phyloP scores from a whole-genome alignment of 2,797 vertebrate genomes.

The Calcarius lapponicus region DNA sequence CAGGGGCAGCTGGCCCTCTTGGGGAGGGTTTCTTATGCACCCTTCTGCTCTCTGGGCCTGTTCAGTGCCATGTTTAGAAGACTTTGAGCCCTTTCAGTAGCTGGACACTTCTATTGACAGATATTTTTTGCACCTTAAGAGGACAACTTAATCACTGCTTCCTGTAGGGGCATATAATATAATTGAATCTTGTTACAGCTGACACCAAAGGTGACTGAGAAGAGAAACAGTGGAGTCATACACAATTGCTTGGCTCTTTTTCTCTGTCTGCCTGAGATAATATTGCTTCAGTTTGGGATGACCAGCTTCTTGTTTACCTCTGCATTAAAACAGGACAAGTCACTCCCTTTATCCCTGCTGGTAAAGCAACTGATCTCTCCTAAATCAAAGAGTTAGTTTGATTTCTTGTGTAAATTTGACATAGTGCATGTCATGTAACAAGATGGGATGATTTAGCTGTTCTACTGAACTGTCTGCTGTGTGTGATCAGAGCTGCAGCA shows the following conservation, averaged over 20 bases:
- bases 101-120: neutral
- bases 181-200: neutral
- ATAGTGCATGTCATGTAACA: neutral
- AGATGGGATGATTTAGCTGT: slow-evolving; percentile 4
- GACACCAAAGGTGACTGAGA: neutral
- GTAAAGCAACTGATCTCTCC: neutral
- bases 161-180: neutral
- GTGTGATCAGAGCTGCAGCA: slow-evolving; percentile 20
- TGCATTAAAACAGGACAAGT: neutral
- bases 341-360: neutral
- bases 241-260: neutral
- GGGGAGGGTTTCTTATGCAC: neutral
- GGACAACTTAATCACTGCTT: neutral
- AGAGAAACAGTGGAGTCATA: neutral
- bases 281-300: neutral
- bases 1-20: neutral
- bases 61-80: neutral
- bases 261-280: neutral
- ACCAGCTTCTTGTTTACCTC: neutral
- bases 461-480: neutral
- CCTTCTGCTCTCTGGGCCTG: neutral
- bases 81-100: neutral
- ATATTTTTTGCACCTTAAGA: neutral
- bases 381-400: neutral
- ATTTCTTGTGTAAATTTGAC: neutral